Evolutionary conservation across 2,113 vertebrate species (phyloP), one percentile per base, ranked within the genome.

Genomic region (Dicentrarchus labrax): DNA sequence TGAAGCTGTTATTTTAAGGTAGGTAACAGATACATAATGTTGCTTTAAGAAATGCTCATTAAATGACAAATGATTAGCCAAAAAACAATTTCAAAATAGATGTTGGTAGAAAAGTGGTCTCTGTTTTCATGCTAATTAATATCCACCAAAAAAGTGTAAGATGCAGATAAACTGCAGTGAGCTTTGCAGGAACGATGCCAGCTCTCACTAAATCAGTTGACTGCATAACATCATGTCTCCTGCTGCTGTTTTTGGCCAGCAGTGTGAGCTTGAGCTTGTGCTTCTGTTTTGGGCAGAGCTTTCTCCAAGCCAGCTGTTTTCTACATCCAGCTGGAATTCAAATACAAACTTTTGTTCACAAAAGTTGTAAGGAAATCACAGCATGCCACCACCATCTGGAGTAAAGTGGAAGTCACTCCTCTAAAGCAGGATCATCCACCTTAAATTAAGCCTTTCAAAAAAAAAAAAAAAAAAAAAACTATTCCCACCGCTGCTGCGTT

Each of bases 161-260:
- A 39, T 54, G 10, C 57, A 70, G 56, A 73, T 48, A 21, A 67
- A 65, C 8, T 38, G 17, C 65, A 83, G 50, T 82, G 48, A 73
- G 51, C 48, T 50, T 66, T 15, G 11, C n/a, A 78, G 48, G 51
- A 76, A 13, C 2, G 22, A 22, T 16, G 43, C 50, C 82, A 75
- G 64, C 41, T 60, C 8, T 80, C 41, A 66, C 50, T 59, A 21
- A 59, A 59, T 47, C 81, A 68, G 47, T 19, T 1, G 13, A 69
- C 22, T 30, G 51, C 65, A 50, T 68, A 65, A 24, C 74, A 78
- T 70, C 60, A 1, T 56, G 53, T 71, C 65, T 84, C 69, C 57
- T 62, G 82, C 82, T 82, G 78, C 74, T 73, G 73, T 54, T 57
- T 22, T 60, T 78, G 50, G 69, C 78, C 59, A 38, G 51, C 59